Conservation (phyloP, 2,888 invertebrate genomes). For the Xylota sylvarum region DNA sequence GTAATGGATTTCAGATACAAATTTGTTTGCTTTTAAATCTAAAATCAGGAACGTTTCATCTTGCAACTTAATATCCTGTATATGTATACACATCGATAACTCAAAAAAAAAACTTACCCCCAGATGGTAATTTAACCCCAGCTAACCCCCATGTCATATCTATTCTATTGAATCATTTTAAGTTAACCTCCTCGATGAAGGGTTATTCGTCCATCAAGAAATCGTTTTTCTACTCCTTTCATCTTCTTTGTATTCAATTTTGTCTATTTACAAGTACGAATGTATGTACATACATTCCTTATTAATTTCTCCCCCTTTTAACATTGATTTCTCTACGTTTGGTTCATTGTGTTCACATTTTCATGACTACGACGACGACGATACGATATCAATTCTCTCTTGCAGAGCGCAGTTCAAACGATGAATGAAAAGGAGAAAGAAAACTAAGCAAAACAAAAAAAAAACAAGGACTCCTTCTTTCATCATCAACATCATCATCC, state of each 20-base stretch:
- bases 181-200: conserved; percentile 50
- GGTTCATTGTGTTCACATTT: conserved; percentile 35
- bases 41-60: conserved; percentile 4
- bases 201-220: conserved; percentile 54
- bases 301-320: conserved; percentile 52
- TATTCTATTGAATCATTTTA: conserved; percentile 49
- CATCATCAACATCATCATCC: conserved; percentile 45
- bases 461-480: conserved; percentile 39
- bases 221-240: conserved; percentile 49
- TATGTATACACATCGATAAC: neutral
- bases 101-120: no score
- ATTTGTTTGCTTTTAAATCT: neutral
- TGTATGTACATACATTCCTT: conserved; percentile 11
- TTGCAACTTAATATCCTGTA: conserved; percentile 12
- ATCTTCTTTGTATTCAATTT: conserved; percentile 31
- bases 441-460: neutral
- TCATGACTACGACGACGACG: conserved; percentile 17
- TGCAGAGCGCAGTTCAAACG: conserved; percentile 15
- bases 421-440: conserved; percentile 11
- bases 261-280: conserved; percentile 29
- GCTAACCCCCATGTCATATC: conserved; percentile 30
- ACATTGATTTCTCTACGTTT: conserved; percentile 40
- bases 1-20: neutral
- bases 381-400: conserved; percentile 39
- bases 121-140: conserved; percentile 44